A percentile compares a stretch with the other conserved stretches of the same genome.
Conservation (phyloP, 2,113 vertebrate species). For the Mungos mungo region DNA sequence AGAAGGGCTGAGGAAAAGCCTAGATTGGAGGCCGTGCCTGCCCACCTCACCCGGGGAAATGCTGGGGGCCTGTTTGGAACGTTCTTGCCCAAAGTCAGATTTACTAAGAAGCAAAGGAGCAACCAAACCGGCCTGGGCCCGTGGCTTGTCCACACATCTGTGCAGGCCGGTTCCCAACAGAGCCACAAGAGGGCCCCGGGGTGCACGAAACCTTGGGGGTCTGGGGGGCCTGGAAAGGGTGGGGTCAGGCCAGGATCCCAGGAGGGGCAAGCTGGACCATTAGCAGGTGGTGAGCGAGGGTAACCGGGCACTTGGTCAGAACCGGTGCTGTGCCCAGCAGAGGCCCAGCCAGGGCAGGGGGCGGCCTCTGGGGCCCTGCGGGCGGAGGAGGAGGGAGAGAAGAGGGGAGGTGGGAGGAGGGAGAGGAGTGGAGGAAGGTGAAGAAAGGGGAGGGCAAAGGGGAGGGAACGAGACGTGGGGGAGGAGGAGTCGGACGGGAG, state of each 20-base stretch:
- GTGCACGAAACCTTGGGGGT: background rate
- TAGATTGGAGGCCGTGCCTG: background rate
- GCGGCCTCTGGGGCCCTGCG: background rate
- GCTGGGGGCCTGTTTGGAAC: background rate
- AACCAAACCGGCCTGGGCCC: background rate
- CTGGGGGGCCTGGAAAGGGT: background rate
- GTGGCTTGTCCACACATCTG: background rate
- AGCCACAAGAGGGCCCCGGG: background rate
- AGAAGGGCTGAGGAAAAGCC: background rate
- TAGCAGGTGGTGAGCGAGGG: background rate
- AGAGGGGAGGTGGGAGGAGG: background rate
- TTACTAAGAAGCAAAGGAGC: background rate
- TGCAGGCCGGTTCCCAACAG: too few species aligned
- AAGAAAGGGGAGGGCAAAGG: background rate
- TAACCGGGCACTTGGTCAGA: background rate
- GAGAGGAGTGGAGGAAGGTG: background rate
- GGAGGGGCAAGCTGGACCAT: background rate
- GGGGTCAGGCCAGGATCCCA: background rate
- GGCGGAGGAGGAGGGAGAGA: background rate
- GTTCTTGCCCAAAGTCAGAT: background rate
- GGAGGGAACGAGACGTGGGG: background rate
- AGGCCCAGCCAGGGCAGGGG: background rate
- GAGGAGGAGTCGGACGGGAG: background rate
- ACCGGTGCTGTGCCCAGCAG: background rate
- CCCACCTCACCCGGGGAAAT: background rate